Evolutionary conservation across 1,140 invertebrate genomes (phyloP).

Genomic region (Cyclargus thomasi): DNA sequence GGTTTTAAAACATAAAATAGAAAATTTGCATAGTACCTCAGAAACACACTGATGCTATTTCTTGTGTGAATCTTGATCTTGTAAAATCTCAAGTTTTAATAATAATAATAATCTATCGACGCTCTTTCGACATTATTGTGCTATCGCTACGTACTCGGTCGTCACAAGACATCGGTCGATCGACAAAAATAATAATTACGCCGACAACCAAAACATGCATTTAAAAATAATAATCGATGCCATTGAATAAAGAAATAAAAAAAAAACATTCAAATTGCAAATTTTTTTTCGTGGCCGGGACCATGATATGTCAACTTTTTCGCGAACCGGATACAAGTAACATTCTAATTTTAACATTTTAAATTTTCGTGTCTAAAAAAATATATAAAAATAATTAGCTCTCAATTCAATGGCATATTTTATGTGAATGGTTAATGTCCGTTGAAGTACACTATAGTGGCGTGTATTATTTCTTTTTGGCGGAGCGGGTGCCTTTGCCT

Average conservation of each 20-base stretch:
- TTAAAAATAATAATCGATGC: not conserved
- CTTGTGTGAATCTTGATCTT: too few species aligned
- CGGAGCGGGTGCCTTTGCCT: conserved; percentile 67
- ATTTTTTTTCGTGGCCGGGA: not conserved
- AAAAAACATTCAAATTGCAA: not conserved
- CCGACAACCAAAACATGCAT: conserved; percentile 14
- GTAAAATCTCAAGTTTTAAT: not conserved
- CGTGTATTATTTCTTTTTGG: conserved; percentile 27
- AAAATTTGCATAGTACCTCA: not conserved
- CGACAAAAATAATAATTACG: conserved; percentile 4
- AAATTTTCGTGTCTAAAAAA: not conserved
- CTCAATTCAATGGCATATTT: conserved; percentile 7
- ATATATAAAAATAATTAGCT: not conserved
- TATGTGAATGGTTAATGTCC: not conserved
- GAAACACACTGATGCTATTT: too few species aligned
- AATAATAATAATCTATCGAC: not conserved
- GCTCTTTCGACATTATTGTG: conserved; percentile 3
- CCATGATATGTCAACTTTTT: not conserved
- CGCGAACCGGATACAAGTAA: not conserved
- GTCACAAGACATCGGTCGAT: conserved; percentile 5
- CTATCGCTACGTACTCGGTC: conserved; percentile 6
- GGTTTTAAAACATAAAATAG: not conserved
- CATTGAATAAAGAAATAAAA: conserved; percentile 12
- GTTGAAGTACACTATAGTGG: not conserved
- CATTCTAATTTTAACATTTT: not conserved